Evolutionary conservation across 2,113 vertebrate genomes (phyloP).

Genomic region (Rhombomys opimus): DNA sequence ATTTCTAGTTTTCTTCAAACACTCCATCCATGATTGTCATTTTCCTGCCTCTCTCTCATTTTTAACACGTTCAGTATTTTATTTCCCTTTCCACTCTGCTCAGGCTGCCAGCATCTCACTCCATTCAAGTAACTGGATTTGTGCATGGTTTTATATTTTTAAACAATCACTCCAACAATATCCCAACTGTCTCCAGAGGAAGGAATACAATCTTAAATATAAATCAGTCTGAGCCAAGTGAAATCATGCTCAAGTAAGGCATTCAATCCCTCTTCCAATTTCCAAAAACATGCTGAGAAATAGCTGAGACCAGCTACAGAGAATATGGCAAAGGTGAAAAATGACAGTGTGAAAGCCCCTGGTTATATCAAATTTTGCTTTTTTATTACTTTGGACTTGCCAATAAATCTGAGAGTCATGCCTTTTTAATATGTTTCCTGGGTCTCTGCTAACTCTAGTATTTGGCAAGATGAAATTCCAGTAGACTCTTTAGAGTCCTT

Average conservation of each 20-base stretch:
- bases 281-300: slow-evolving; percentile 63
- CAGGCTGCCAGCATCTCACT: neutral
- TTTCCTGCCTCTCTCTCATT: slow-evolving; percentile 2
- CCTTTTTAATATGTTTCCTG: slow-evolving; percentile 75
- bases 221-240: slow-evolving; percentile 36
- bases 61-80: slow-evolving; percentile 39
- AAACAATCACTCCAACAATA: slow-evolving; percentile 63
- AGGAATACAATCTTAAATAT: slow-evolving; percentile 56
- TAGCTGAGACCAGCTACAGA: slow-evolving; percentile 65
- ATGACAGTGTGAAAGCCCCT: slow-evolving; percentile 37
- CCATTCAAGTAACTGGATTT: slow-evolving; percentile 63
- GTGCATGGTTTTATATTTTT: slow-evolving; percentile 58
- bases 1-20: slow-evolving; percentile 26
- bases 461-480: slow-evolving; percentile 73
- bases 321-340: slow-evolving; percentile 63
- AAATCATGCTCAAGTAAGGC: slow-evolving; percentile 17
- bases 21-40: neutral
- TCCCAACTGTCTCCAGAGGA: slow-evolving; percentile 50
- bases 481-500: slow-evolving; percentile 62
- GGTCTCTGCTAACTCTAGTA: slow-evolving; percentile 50
- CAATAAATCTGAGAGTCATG: slow-evolving; percentile 73
- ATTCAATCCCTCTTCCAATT: slow-evolving; percentile 44
- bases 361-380: slow-evolving; percentile 71
- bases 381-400: slow-evolving; percentile 73
- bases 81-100: neutral